Percentiles rank a stretch among this genome's conserved stretches.
Evolutionary conservation across 2,888 invertebrate species (phyloP).

Genomic region (Zygothrica quintamaculata): DNA sequence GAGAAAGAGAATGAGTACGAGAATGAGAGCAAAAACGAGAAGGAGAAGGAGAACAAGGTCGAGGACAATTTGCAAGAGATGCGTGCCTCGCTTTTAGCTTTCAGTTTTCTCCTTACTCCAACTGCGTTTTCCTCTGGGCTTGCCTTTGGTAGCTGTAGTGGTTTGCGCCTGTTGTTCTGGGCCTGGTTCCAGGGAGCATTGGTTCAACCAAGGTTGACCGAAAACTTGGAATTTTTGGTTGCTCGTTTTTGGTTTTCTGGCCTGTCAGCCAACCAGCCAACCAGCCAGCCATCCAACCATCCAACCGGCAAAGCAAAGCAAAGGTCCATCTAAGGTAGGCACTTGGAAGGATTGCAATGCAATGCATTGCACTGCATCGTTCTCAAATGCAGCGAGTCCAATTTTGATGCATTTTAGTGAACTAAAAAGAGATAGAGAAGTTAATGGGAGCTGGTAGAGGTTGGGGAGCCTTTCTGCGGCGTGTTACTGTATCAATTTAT

Average conservation of each 20-base stretch:
- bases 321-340: not conserved
- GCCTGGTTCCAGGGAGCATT: constrained; percentile 51
- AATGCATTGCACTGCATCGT: constrained; percentile 37
- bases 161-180: constrained; percentile 8
- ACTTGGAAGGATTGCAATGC: constrained; percentile 55
- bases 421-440: not conserved
- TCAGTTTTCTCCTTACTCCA: constrained; percentile 10
- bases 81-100: constrained; percentile 48
- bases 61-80: constrained; percentile 58
- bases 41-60: constrained; percentile 24
- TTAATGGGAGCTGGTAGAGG: not conserved
- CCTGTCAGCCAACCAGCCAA: constrained; percentile 28
- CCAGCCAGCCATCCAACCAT: constrained; percentile 8
- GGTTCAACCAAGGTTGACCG: constrained; percentile 81
- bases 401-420: constrained; percentile 36
- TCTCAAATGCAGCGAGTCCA: constrained; percentile 51
- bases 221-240: constrained; percentile 81
- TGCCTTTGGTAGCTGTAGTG: constrained; percentile 1
- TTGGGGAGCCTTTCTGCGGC: constrained; percentile 41
- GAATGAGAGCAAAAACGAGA: constrained; percentile 6
- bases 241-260: constrained; percentile 68
- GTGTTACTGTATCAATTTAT: constrained; percentile 79
- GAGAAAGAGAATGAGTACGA: not conserved
- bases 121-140: not conserved
- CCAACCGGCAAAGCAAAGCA: not conserved